A percentile compares a stretch with the other conserved stretches of the same genome.
Evolutionary conservation across 2,797 vertebrate genomes (phyloP).

Genomic region (Chelon auratus): DNA sequence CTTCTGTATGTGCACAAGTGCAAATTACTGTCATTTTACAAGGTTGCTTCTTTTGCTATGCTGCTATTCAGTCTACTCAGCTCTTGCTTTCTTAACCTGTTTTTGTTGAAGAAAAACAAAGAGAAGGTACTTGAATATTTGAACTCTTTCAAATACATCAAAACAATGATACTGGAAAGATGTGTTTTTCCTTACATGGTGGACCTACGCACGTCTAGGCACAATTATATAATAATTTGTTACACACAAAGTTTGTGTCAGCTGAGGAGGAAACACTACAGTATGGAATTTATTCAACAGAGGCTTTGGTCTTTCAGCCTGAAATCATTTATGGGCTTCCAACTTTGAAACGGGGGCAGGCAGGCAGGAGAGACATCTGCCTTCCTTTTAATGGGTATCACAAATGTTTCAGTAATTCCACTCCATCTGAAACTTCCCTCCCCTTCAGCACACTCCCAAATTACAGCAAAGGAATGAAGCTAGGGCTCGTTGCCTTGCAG

Average conservation of each 20-base stretch:
- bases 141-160: constrained; percentile 4
- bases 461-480: constrained; percentile 77
- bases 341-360: constrained; percentile 67
- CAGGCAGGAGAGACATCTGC: constrained; percentile 74
- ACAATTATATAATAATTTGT: constrained; percentile 7
- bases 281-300: constrained; percentile 62
- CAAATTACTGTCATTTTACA: constrained; percentile 43
- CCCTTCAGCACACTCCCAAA: constrained; percentile 80
- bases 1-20: constrained; percentile 28
- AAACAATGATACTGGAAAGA: constrained; percentile 29
- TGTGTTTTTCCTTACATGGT: background rate
- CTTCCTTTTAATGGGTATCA: constrained; percentile 76
- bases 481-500: constrained; percentile 64
- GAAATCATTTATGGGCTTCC: constrained; percentile 51
- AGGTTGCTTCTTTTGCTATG: constrained; percentile 22
- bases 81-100: constrained; percentile 31
- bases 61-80: constrained; percentile 37
- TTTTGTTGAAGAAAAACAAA: constrained; percentile 41
- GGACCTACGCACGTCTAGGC: background rate
- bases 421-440: constrained; percentile 82
- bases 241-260: constrained; percentile 23
- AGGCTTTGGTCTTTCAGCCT: constrained; percentile 45
- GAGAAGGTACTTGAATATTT: constrained; percentile 15
- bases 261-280: constrained; percentile 13
- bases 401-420: constrained; percentile 82